Evolutionary conservation across 2,797 vertebrate species (phyloP).

Genomic region (Dallia pectoralis): DNA sequence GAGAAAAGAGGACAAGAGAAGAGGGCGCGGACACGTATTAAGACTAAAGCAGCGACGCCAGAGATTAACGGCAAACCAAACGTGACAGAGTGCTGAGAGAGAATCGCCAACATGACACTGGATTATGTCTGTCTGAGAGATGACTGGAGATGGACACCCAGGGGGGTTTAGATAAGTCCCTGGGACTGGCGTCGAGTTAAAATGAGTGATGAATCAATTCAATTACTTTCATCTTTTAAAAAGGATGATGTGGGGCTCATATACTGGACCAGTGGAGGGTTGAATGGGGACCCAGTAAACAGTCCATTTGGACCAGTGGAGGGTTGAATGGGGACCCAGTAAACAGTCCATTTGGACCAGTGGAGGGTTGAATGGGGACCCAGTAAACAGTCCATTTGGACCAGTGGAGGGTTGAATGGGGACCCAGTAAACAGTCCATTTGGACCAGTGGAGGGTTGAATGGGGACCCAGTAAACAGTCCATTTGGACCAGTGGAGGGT

Average conservation of each 20-base stretch:
- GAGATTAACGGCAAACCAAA: slow-evolving; percentile 48
- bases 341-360: slow-evolving; percentile 12
- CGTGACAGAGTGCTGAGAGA: slow-evolving; percentile 47
- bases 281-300: background rate
- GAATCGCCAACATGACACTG: slow-evolving; percentile 39
- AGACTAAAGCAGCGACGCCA: slow-evolving; percentile 27
- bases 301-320: background rate
- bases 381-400: slow-evolving; percentile 7
- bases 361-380: background rate
- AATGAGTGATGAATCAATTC: slow-evolving; percentile 64
- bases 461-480: background rate
- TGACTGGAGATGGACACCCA: slow-evolving; percentile 44
- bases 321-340: background rate
- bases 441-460: slow-evolving; percentile 21
- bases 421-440: too few species aligned
- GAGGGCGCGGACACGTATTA: slow-evolving; percentile 25
- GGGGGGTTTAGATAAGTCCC: slow-evolving; percentile 52
- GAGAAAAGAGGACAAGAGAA: background rate
- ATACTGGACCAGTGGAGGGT: slow-evolving; percentile 24
- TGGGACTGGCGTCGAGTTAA: slow-evolving; percentile 56
- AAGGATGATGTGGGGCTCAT: slow-evolving; percentile 33
- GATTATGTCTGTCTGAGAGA: slow-evolving; percentile 57
- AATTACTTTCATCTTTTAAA: slow-evolving; percentile 59
- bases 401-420: slow-evolving; percentile 1
- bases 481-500: slow-evolving; percentile 21